Base-by-base conservation (phyloP, 2,113 vertebrate species). In the Atlantisia rogersi region DNA sequence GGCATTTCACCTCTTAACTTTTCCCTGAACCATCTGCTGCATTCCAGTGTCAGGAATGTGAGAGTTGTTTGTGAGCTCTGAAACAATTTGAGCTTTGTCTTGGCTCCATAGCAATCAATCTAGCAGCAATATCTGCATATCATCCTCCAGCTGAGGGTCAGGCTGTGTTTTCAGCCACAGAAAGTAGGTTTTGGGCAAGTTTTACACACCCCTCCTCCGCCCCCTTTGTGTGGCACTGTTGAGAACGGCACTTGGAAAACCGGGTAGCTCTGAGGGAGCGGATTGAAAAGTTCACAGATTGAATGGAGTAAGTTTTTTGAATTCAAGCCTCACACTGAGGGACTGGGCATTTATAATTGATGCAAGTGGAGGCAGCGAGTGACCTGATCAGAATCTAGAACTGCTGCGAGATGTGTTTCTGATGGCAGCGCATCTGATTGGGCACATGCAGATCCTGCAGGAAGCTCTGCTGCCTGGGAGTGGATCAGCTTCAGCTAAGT, bases 11-110 rank as follows among this genome's bases (percentile, higher is more conserved):
- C 94, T 96, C 86, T 48, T 48, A 91, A 76, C 83, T 95, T 95
- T 91, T 75, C 74, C 77, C 86, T 76, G 94, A 89, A 91, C 94
- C 95, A 95, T 97, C 96, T 96, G 96, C 95, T 92, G 81, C 96
- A 79, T 97, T 97, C 94, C 94, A 81, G 48, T 37, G 70, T 89
- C 77, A 71, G 56, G 95, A 95, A 95, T 94, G 89, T 60, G 12
- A 82, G 95, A 3, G 62, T 91, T 96, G 91, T 93, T 97, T 96
- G 91, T 93, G 86, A 94, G 74, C 88, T 82, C 58, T 48, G 78
- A 78, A 92, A 95, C 92, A 94, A 87, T 93, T 15, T 94, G 65
- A 86, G 90, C 95, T 93, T 97, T 97, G 87, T 96, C 44, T 73
- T 85, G 70, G 74, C 81, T 87, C 81, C 7, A 0, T 81, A 58